Evolutionary conservation across 2,888 invertebrate genomes (phyloP).

Genomic region (Omphaloscelis lunosa): DNA sequence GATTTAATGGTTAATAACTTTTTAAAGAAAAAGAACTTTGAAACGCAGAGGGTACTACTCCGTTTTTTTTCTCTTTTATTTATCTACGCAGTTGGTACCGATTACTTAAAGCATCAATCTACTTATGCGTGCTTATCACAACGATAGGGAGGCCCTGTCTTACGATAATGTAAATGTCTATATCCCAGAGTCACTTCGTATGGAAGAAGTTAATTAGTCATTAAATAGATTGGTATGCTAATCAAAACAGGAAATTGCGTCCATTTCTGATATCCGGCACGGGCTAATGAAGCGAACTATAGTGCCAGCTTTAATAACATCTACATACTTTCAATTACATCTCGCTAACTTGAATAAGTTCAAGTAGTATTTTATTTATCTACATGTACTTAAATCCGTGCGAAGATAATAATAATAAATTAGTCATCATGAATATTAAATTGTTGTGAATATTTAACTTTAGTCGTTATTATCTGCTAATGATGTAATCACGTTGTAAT

Average conservation of each 20-base stretch:
- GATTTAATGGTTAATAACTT: conserved; percentile 39
- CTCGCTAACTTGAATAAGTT: conserved; percentile 21
- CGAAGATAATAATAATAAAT: conserved; percentile 9
- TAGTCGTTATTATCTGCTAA: neutral
- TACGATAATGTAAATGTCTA: conserved; percentile 53
- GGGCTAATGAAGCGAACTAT: conserved; percentile 46
- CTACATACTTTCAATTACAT: conserved; percentile 44
- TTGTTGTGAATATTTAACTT: conserved; percentile 4
- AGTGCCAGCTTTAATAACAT: conserved; percentile 46
- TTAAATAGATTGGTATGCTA: conserved; percentile 63
- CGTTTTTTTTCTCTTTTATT: conserved; percentile 12
- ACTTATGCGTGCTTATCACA: conserved; percentile 41
- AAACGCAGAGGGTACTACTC: neutral
- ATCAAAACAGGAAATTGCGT: conserved; percentile 65
- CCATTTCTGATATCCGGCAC: conserved; percentile 61
- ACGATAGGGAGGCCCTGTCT: conserved; percentile 17
- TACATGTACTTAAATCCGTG: conserved; percentile 13
- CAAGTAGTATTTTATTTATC: conserved; percentile 38
- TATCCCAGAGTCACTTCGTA: conserved; percentile 48
- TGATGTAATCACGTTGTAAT: neutral
- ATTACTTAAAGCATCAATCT: conserved; percentile 36
- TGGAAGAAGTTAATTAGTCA: conserved; percentile 62
- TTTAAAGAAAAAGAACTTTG: conserved; percentile 29
- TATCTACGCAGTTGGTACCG: neutral
- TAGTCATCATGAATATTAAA: conserved; percentile 24